Evolutionary conservation across 2,888 invertebrate species (phyloP), one percentile per base, ranked within the genome.

Genomic region (Deilephila porcellus): DNA sequence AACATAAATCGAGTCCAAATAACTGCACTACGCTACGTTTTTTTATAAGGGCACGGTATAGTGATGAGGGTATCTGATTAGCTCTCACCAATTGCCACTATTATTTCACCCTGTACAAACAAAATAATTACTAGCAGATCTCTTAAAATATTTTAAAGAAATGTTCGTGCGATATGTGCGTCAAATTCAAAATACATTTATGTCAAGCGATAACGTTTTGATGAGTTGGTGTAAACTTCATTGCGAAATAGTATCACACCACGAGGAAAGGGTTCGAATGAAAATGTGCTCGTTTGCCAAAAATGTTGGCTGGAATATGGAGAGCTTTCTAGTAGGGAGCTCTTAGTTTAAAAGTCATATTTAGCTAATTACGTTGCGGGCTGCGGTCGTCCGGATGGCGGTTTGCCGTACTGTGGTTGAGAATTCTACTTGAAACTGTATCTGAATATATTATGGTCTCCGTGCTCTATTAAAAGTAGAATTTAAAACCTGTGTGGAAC

Each of bases 291-390:
- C 85, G 82, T 86, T 85, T 84, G 84, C 83, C 82, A 85, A 90
- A 91, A 90, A 88, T 86, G 86, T 85, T 82, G 79, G 81, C 77
- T 78, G 80, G 85, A 85, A 86, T 86, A 87, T 84, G 83, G 80
- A 86, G 85, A 88, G 86, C 85, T 83, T 86, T 84, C 85, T 86
- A 83, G 85, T 83, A 75, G 81, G 83, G 83, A 82, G 86, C 88
- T 89, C 88, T 90, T 89, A 88, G 90, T 91, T 91, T 90, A 89
- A 91, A 92, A 91, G 91, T 91, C 89, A 91, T 92, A 92, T 92
- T 91, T 90, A 90, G 90, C 90, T 92, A 93, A 93, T 92, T 92
- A 92, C 86, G 84, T 82, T 85, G 87, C 84, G 88, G 86, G 82
- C 81, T 82, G 88, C 82, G 86, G 88, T 82, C 82, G 86, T 81